phyloP scores from a whole-genome alignment of 2,113 vertebrate genomes.

The Ptilonorhynchus violaceus region DNA sequence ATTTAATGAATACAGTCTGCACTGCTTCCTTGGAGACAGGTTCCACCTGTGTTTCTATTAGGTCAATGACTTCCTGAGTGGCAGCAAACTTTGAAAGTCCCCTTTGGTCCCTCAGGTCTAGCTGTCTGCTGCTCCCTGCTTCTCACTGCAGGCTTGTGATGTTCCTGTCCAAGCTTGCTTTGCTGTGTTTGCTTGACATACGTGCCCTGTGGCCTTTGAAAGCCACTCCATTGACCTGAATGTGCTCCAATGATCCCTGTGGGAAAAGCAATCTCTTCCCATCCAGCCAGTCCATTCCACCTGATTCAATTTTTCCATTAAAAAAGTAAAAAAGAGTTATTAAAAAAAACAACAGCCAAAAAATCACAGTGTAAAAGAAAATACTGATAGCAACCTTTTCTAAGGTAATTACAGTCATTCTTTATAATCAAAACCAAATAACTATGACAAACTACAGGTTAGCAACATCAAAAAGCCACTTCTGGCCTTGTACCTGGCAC shows the following conservation, averaged over 20 bases:
- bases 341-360: background rate
- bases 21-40: background rate
- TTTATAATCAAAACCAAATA: background rate
- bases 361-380: background rate
- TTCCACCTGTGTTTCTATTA: background rate
- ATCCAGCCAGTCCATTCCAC: background rate
- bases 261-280: background rate
- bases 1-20: background rate
- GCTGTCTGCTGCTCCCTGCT: background rate
- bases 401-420: background rate
- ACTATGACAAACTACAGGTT: background rate
- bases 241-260: background rate
- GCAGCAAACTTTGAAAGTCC: background rate
- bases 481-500: background rate
- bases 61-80: background rate
- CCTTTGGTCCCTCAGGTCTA: background rate
- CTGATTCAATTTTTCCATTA: background rate
- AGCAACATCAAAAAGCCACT: background rate
- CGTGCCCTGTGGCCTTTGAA: background rate
- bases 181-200: background rate
- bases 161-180: background rate
- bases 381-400: background rate
- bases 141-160: background rate
- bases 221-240: background rate
- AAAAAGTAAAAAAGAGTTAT: background rate